phyloP scores from a whole-genome alignment of 2,113 vertebrate species.

The Coregonus clupeaformis region DNA sequence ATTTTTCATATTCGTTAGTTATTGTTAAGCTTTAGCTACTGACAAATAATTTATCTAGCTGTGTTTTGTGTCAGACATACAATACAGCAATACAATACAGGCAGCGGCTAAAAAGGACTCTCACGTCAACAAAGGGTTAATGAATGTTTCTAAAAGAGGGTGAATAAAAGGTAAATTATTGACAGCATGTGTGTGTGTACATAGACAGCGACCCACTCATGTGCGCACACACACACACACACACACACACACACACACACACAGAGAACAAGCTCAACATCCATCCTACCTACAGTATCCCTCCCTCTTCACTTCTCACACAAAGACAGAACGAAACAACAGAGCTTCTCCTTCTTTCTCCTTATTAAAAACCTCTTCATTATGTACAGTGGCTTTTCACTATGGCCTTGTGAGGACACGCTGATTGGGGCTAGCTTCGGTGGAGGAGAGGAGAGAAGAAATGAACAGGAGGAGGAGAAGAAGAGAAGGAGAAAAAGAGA shows the following conservation, averaged over 20 bases:
- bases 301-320: not conserved
- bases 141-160: not conserved
- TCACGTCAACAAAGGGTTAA: not conserved
- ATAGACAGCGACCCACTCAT: not conserved
- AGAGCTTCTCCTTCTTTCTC: not conserved
- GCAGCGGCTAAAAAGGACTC: not conserved
- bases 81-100: not conserved
- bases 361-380: slow-evolving; percentile 8
- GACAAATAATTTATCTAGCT: not conserved
- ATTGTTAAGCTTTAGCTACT: not conserved
- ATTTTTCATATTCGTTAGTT: not conserved
- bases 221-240: slow-evolving; percentile 31
- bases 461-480: not conserved
- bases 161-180: not conserved
- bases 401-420: not conserved
- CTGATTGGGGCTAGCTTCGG: too few species aligned
- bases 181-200: not conserved
- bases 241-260: slow-evolving; percentile 48
- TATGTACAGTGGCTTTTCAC: not conserved
- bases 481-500: too few species aligned
- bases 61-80: not conserved
- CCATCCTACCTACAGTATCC: not conserved
- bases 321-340: not conserved
- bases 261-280: too few species aligned
- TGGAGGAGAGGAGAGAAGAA: not conserved